phyloP scores from a whole-genome alignment of 2,888 invertebrate species.

The Chymomyza caudatula region DNA sequence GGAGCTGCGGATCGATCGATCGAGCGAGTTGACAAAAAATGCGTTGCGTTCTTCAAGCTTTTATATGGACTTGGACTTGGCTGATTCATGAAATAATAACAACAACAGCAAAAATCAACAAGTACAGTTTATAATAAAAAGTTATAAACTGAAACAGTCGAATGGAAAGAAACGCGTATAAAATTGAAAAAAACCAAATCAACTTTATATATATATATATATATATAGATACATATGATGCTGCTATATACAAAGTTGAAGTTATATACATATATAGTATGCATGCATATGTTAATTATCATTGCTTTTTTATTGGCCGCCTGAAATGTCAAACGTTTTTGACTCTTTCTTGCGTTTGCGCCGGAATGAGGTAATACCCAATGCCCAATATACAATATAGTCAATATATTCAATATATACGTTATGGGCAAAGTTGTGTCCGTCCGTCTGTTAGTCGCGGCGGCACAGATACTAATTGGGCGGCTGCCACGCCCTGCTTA shows the following conservation, averaged over 20 bases:
- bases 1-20: not conserved
- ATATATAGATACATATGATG: slow-evolving; percentile 19
- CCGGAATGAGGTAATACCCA: slow-evolving; percentile 62
- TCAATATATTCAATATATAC: slow-evolving; percentile 1
- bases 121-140: slow-evolving; percentile 56
- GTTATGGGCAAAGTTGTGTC: not conserved
- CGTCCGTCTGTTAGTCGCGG: not conserved
- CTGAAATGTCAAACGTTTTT: slow-evolving; percentile 71
- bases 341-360: slow-evolving; percentile 38
- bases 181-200: slow-evolving; percentile 22
- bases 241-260: slow-evolving; percentile 21
- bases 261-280: slow-evolving; percentile 41
- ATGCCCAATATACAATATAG: slow-evolving; percentile 7
- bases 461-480: not conserved
- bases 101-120: slow-evolving; percentile 41
- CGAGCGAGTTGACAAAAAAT: slow-evolving; percentile 32
- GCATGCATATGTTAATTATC: slow-evolving; percentile 60
- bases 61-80: slow-evolving; percentile 21
- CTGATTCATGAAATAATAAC: slow-evolving; percentile 26
- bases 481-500: slow-evolving; percentile 43
- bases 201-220: slow-evolving; percentile 32
- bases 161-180: slow-evolving; percentile 60
- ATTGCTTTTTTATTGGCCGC: slow-evolving; percentile 68
- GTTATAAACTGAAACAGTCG: slow-evolving; percentile 46
- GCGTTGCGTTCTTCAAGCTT: slow-evolving; percentile 9